These are phyloP conservation scores for Ceryle rudis DNA, from an alignment of 2,797 vertebrate species.

Conservation along the genomic window DNA sequence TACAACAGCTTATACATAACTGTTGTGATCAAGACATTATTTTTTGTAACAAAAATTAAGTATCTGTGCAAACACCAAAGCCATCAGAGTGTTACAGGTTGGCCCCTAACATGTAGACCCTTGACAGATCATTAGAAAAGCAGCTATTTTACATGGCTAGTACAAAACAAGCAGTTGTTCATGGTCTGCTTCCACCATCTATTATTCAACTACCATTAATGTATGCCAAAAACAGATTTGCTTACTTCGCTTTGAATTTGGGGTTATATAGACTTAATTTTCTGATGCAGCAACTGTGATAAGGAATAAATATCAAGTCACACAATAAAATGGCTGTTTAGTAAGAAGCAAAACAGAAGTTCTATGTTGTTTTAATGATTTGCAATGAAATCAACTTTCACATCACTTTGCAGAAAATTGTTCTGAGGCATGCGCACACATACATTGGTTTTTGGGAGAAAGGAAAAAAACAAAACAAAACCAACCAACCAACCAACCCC, in stretches of 20 bases:
- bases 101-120: not conserved
- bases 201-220: not conserved
- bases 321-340: not conserved
- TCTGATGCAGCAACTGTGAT: not conserved
- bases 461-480: not conserved
- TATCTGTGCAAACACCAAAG: not conserved
- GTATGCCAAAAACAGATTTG: not conserved
- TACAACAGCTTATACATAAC: not conserved
- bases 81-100: not conserved
- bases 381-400: not conserved
- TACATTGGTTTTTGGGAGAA: not conserved
- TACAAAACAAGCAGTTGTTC: not conserved
- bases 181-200: constrained; percentile 1
- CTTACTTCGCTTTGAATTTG: constrained; percentile 45
- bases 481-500: too few relatives aligned
- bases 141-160: constrained; percentile 8
- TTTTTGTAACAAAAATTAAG: not conserved
- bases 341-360: not conserved
- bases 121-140: not conserved
- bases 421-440: not conserved
- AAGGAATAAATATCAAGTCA: not conserved
- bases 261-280: constrained; percentile 3
- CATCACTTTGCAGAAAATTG: not conserved
- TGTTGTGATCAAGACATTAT: not conserved
- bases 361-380: not conserved